A percentile compares a stretch with the other conserved stretches of the same genome.
Evolutionary conservation across 53 echinoderm and acorn worm species (phyloP).

Genomic region (Crossaster papposus): DNA sequence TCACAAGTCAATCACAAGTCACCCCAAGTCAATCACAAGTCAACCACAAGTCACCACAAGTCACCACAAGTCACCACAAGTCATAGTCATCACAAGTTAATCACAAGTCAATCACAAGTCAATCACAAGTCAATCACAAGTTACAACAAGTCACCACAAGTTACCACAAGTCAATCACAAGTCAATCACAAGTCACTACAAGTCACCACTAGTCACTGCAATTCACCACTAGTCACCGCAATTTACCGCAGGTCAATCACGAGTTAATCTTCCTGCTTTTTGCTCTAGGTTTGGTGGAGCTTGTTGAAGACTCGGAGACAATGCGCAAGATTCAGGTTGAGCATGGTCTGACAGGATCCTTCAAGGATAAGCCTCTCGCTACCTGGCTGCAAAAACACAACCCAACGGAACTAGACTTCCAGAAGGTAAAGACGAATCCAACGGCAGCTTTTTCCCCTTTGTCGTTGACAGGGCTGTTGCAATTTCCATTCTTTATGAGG

Average conservation of each 20-base stretch:
- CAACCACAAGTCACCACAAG: background rate
- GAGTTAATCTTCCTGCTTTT: too few relatives aligned
- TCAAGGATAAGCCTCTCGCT: slow-evolving; percentile 95
- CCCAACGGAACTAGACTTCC: slow-evolving; percentile 90
- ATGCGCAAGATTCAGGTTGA: slow-evolving; percentile 97
- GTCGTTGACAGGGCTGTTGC: too few relatives aligned
- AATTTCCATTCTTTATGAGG: too few relatives aligned
- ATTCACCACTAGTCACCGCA: too few relatives aligned
- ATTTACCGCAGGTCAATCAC: too few relatives aligned
- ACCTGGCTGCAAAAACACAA: slow-evolving; percentile 98
- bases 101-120: background rate
- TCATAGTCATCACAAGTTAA: background rate
- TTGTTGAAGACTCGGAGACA: slow-evolving; percentile 86
- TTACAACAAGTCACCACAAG: background rate
- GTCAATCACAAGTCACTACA: background rate
- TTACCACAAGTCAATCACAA: too few relatives aligned
- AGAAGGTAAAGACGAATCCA: slow-evolving; percentile 76
- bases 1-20: background rate
- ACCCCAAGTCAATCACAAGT: background rate
- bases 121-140: background rate
- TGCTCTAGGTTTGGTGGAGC: slow-evolving; percentile 83
- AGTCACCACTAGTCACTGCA: too few relatives aligned
- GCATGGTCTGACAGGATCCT: slow-evolving; percentile 95
- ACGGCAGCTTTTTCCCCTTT: too few relatives aligned
- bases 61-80: background rate